Evolutionary conservation across 2,888 invertebrate genomes (phyloP).

Genomic region (Maniola hyperantus): DNA sequence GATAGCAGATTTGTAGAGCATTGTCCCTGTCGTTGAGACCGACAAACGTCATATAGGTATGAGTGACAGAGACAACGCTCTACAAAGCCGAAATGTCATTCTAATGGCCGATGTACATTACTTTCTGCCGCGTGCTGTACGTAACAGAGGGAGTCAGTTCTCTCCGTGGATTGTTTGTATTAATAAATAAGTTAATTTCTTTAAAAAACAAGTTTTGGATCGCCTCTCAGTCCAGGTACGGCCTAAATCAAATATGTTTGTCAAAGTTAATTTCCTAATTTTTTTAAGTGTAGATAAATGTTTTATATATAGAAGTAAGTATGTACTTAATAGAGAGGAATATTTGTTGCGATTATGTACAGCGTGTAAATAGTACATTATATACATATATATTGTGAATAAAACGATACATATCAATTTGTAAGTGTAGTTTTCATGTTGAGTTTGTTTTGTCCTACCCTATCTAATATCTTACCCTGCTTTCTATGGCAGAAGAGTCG

Average conservation of each 20-base stretch:
- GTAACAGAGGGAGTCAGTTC: too few species aligned
- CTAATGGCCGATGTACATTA: too few species aligned
- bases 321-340: constrained; percentile 64
- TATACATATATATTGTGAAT: constrained; percentile 71
- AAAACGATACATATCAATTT: constrained; percentile 82
- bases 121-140: too few species aligned
- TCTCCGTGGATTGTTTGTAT: too few species aligned
- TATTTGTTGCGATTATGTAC: constrained; percentile 60
- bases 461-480: neutral
- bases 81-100: too few species aligned
- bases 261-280: constrained; percentile 25
- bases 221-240: neutral
- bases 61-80: too few species aligned
- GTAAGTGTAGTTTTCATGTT: constrained; percentile 58
- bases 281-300: constrained; percentile 37
- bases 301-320: constrained; percentile 60
- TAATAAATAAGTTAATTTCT: too few species aligned
- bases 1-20: too few species aligned
- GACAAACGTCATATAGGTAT: too few species aligned
- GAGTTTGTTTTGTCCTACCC: neutral
- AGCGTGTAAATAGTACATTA: constrained; percentile 74
- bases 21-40: too few species aligned
- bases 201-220: neutral
- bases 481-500: neutral
- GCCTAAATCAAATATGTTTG: constrained; percentile 18